Base-by-base conservation (phyloP, 2,797 vertebrate genomes). In the Hoplostethus atlanticus region DNA sequence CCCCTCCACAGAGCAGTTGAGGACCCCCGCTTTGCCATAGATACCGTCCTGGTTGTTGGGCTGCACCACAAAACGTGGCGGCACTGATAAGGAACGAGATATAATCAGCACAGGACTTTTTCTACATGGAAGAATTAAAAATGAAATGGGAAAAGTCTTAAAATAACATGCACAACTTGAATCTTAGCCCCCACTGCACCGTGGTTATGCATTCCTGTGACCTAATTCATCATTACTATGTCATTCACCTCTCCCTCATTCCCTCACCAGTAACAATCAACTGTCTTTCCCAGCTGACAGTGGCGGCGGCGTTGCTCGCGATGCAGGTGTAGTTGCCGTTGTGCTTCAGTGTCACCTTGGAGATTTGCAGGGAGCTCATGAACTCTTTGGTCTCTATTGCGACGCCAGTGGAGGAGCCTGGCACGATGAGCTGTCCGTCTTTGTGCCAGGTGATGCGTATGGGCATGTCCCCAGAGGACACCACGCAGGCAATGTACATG, bases 391-490 rank as follows among this genome's bases (percentile, higher is more conserved):
- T 99, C 94, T 99, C 98, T 34, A 99, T 99, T 50, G 96, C 97
- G 81, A 99, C 96, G 1, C 98, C 98, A 0, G 98, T 96, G 77
- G 97, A 96, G 53, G 91, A 91, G 79, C 93, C 93, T 0, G 97
- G 97, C 83, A 99, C 94, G 70, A 99, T 99, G 90, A 98, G 96
- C 84, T 99, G 98, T 6, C 98, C 97, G 0, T 99, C 98, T 91
- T 99, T 99, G 90, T 97, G 95, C 98, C 98, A 99, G 79, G 97
- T 98, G 94, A 99, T 99, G 86, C 97, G 97, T 92, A 99, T 99
- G 87, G 98, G 98, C 98, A 99, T 99, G 94, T 99, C 98, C 64
- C 98, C 98, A 0, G 98, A 99, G 62, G 98, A 99, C 80, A 99
- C 98, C 93, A 99, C 98, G 0, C 98, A 99, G 64, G 98, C 97